Percentiles rank a stretch among this genome's conserved stretches.
Conservation (phyloP, 2,797 vertebrate species). For the Propithecus perrieri region DNA sequence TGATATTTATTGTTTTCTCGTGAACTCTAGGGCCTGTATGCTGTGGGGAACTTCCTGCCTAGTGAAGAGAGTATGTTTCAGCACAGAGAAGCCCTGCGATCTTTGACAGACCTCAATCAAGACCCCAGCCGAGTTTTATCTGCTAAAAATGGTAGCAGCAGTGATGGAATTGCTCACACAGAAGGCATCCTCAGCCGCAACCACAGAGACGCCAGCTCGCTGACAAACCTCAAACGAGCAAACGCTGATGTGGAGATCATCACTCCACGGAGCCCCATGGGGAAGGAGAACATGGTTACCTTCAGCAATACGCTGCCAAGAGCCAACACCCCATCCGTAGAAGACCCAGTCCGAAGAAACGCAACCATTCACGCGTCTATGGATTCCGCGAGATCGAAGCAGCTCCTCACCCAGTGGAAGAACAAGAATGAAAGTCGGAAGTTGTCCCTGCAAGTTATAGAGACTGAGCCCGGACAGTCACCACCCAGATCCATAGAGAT, state of each 20-base stretch:
- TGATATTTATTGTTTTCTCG: constrained; percentile 71
- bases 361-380: constrained; percentile 95
- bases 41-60: constrained; percentile 97
- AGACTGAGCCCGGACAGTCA: constrained; percentile 90
- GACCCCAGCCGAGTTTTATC: constrained; percentile 91
- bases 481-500: constrained; percentile 94
- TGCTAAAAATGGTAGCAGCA: constrained; percentile 90
- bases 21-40: constrained; percentile 92
- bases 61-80: constrained; percentile 90
- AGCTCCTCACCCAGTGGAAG: constrained; percentile 98
- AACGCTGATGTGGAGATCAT: constrained; percentile 93
- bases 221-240: constrained; percentile 91
- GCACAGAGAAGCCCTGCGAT: constrained; percentile 87
- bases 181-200: constrained; percentile 92
- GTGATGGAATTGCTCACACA: constrained; percentile 88
- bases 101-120: constrained; percentile 93
- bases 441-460: constrained; percentile 92
- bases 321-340: constrained; percentile 92
- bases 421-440: constrained; percentile 95
- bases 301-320: constrained; percentile 98
- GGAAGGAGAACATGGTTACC: constrained; percentile 93
- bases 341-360: constrained; percentile 92
- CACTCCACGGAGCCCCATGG: constrained; percentile 90
- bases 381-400: constrained; percentile 96
- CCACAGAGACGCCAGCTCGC: constrained; percentile 88